A percentile compares a stretch with the other conserved stretches of the same genome.
Conservation (phyloP, 2,113 vertebrate genomes). For the Ailuropoda melanoleuca region DNA sequence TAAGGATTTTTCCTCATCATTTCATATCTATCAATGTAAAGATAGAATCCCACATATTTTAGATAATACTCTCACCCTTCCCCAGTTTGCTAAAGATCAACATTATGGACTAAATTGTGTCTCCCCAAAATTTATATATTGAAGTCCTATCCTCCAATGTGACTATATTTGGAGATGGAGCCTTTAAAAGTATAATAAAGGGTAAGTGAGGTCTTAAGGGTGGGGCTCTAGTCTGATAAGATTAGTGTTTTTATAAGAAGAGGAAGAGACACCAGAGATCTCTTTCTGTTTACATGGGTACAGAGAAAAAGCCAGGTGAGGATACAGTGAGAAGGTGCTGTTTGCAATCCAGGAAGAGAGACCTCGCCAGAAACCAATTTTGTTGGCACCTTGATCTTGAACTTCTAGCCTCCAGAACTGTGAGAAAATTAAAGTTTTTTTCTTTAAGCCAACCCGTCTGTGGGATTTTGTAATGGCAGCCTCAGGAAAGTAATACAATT, state of each 20-base stretch:
- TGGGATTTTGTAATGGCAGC: neutral
- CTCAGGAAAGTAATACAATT: neutral
- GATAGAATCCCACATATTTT: neutral
- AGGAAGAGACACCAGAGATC: neutral
- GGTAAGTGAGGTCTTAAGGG: neutral
- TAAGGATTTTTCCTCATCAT: neutral
- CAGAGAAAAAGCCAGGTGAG: neutral
- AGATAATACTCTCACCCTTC: neutral
- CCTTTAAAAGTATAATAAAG: neutral
- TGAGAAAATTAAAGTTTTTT: neutral
- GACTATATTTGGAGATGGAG: neutral
- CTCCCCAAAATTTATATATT: neutral
- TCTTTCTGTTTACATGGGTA: neutral
- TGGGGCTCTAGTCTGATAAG: neutral
- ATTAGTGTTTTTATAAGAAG: neutral
- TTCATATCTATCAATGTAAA: neutral
- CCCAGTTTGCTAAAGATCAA: neutral
- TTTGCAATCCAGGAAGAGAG: neutral
- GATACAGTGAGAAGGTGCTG: neutral
- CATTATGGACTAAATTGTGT: neutral
- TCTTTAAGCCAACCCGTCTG: neutral
- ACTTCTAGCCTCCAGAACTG: neutral
- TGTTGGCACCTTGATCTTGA: neutral
- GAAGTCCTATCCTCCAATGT: neutral
- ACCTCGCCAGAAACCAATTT: neutral